Evolutionary conservation across 2,113 vertebrate genomes (phyloP), one percentile per base, ranked within the genome.

Genomic region (Corythaixoides concolor): DNA sequence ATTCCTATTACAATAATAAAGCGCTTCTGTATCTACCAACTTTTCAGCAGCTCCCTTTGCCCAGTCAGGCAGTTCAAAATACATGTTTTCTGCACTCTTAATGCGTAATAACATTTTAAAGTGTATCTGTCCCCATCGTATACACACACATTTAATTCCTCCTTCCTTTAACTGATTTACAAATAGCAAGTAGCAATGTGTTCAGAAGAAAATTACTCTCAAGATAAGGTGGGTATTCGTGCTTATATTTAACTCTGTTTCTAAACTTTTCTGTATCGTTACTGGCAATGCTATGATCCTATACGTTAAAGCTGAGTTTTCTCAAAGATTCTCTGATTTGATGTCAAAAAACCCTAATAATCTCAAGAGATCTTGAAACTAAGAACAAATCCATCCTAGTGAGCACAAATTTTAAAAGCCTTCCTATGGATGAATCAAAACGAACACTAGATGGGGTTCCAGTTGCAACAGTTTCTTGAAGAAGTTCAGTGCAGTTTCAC

Each of bases 371-470:
- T 88, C 83, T 85, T 43, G 76, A 95, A 95, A 64, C 15, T 49
- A 59, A 78, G 90, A 63, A 30, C 58, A 64, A 94, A 95, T 86
- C 82, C 86, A 78, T 52, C 58, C 88, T 89, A 89, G 92, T 32
- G 83, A 75, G 82, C 79, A 92, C 79, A 95, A 96, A 85, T 95
- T 87, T 62, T 45, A 89, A 85, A 93, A 72, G 77, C 96, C 96
- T 95, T 94, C 98, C 96, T 91, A 81, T 88, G 96, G 98, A 97
- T 93, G 96, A 98, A 98, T 98, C 98, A 98, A 97, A 99, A 97
- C 93, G 98, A 99, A 99, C 99, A 98, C 99, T 99, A 99, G 99
- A 99, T 99, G 99, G 99, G 98, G 98, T 98, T 98, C 98, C 98
- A 98, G 98, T 98, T 98, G 98, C 98, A 98, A 98, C 98, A 98